A percentile compares a stretch with the other conserved stretches of the same genome.
These are phyloP conservation scores for Dendrophyllia cribrosa DNA, from an alignment of 64 coral and sea anemone species.

Conservation along the genomic window DNA sequence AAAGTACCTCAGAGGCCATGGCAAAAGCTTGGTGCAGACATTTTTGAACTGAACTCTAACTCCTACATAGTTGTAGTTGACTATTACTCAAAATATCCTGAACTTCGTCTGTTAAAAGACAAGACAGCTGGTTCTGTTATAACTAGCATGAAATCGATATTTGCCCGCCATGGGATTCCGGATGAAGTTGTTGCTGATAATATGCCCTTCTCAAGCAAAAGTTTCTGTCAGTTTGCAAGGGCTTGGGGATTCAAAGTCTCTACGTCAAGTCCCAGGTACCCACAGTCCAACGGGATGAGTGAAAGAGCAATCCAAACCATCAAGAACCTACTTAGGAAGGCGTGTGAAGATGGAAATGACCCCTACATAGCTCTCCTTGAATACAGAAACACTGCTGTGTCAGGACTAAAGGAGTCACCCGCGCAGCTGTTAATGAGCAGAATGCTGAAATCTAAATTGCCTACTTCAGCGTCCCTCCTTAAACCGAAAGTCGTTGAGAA, in stretches of 20 bases:
- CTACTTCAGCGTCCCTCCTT: too few relatives aligned
- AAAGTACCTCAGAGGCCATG: constrained; percentile 32
- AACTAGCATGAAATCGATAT: constrained; percentile 43
- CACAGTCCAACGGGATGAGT: too few relatives aligned
- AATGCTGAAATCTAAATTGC: too few relatives aligned
- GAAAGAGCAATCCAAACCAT: constrained; percentile 46
- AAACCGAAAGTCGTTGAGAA: too few relatives aligned
- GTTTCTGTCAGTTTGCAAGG: constrained; percentile 4
- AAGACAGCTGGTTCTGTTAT: constrained; percentile 22
- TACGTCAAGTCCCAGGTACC: background rate
- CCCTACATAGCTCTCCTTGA: background rate
- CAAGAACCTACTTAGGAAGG: constrained; percentile 43
- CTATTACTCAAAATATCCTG: constrained; percentile 57
- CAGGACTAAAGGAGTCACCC: constrained; percentile 50
- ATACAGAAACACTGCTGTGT: constrained; percentile 30
- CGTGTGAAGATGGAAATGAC: too few relatives aligned
- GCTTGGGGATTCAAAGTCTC: constrained; percentile 12
- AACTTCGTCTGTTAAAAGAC: constrained; percentile 32
- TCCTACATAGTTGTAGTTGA: constrained; percentile 47
- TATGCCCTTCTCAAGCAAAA: too few relatives aligned
- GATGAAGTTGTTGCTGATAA: too few relatives aligned
- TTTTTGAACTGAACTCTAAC: constrained; percentile 33
- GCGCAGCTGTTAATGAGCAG: background rate
- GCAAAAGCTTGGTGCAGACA: constrained; percentile 51
- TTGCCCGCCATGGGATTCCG: constrained; percentile 2